Evolutionary conservation across 2,113 vertebrate genomes (phyloP), one percentile per base, ranked within the genome.

Genomic region (Phyllopteryx taeniolatus): DNA sequence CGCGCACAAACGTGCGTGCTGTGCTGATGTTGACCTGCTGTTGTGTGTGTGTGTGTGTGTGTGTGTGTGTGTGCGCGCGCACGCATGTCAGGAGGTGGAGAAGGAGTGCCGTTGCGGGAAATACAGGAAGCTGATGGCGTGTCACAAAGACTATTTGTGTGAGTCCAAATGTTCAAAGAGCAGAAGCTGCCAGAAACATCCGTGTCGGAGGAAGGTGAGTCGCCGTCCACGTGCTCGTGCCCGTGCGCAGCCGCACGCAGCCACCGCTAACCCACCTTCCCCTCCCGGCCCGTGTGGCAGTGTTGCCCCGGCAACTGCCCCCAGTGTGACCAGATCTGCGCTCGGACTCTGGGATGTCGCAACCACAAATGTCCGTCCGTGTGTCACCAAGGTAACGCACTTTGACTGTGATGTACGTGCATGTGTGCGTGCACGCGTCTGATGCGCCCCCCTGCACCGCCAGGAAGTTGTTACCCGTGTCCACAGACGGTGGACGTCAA

Each of bases 311-410:
- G 97, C 75, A 98, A 96, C 91, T 99, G 98, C 80, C 95, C 95
- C 4, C 93, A 94, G 42, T 99, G 98, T 89, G 98, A 99, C 86
- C 95, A 95, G 92, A 92, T 87, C 82, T 99, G 97, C 11, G 93
- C 93, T 31, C 91, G 97, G 33, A 94, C 93, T 19, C 86, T 99
- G 15, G 95, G 95, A 57, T 99, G 98, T 86, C 93, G 97, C 65
- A 99, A 99, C 92, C 98, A 99, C 88, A 98, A 96, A 88, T 99
- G 97, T 85, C 96, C 96, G 27, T 98, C 96, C 0, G 91, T 94
- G 71, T 99, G 98, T 83, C 98, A 99, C 84, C 96, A 94, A 95
- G 97, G 96, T 98, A 94, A 79, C 67, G 31, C 43, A 49, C 12
- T 9, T 35, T 33, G 9, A 47, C n/a, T 73, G 39, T 56, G 49